Evolutionary conservation across 2,113 vertebrate genomes (phyloP).

Genomic region (Pygoscelis antarcticus): DNA sequence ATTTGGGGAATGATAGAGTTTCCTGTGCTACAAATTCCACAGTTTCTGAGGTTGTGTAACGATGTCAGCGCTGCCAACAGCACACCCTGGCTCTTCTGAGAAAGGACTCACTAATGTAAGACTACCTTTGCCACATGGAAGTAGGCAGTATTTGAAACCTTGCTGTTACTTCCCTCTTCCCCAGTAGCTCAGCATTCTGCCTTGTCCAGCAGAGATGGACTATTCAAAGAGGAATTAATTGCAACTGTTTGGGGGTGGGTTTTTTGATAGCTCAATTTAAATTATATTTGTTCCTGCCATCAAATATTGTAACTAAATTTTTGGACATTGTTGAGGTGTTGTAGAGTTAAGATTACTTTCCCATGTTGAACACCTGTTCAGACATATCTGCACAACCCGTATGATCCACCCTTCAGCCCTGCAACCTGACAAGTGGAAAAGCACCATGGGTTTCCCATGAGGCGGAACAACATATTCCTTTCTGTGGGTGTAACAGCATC

Average conservation of each 20-base stretch:
- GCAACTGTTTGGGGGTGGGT: rapidly evolving
- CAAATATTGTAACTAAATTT: neutral
- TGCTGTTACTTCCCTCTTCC: neutral
- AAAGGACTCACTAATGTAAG: neutral
- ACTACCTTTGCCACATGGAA: neutral
- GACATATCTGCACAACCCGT: neutral
- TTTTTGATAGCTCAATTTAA: neutral
- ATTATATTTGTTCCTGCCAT: neutral
- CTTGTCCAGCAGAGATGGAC: neutral
- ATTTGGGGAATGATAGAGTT: neutral
- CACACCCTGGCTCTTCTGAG: neutral
- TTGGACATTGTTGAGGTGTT: neutral
- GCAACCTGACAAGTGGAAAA: rapidly evolving
- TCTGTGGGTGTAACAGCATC: neutral
- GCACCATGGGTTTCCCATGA: neutral
- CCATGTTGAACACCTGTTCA: neutral
- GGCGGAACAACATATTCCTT: neutral
- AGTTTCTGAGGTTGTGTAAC: neutral
- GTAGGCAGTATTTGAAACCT: neutral
- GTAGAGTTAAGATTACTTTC: neutral
- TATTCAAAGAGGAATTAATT: neutral
- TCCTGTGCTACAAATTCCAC: neutral
- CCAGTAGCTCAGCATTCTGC: rapidly evolving
- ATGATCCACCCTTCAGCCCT: neutral
- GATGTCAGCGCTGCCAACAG: neutral